Conservation (phyloP, 2,888 invertebrate species). For the Meta bourneti region DNA sequence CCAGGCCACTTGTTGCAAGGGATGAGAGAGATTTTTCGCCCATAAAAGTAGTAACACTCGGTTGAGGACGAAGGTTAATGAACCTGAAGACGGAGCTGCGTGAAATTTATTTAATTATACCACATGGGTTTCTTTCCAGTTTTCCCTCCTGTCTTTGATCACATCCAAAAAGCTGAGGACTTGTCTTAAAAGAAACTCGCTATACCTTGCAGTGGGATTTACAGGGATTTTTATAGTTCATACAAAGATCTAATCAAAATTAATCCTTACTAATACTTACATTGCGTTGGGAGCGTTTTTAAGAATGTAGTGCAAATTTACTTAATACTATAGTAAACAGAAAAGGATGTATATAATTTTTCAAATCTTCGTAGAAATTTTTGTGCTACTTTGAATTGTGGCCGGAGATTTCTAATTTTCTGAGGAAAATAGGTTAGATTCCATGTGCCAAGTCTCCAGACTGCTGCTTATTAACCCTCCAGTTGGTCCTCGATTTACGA, state of each 20-base stretch:
- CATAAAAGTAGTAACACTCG: background rate
- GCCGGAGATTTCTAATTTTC: too few species aligned
- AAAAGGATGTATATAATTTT: too few species aligned
- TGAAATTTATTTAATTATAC: background rate
- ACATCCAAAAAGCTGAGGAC: background rate
- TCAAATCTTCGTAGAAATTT: too few species aligned
- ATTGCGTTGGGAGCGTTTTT: background rate
- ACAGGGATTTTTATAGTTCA: background rate
- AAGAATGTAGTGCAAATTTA: too few species aligned
- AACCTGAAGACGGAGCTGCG: background rate
- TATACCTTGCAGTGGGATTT: too few species aligned
- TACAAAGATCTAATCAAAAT: background rate
- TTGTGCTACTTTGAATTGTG: too few species aligned
- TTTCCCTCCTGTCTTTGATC: background rate
- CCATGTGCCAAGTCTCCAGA: too few species aligned
- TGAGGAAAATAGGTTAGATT: too few species aligned
- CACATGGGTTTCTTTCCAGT: background rate
- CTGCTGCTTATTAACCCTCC: too few species aligned
- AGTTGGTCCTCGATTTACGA: too few species aligned
- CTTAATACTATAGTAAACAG: too few species aligned
- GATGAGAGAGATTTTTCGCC: background rate
- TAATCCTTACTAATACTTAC: background rate
- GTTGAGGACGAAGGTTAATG: background rate
- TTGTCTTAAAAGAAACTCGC: too few species aligned
- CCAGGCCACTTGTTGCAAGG: background rate